Evolutionary conservation across 1,140 invertebrate species (phyloP).

Genomic region (Tachypleus tridentatus): DNA sequence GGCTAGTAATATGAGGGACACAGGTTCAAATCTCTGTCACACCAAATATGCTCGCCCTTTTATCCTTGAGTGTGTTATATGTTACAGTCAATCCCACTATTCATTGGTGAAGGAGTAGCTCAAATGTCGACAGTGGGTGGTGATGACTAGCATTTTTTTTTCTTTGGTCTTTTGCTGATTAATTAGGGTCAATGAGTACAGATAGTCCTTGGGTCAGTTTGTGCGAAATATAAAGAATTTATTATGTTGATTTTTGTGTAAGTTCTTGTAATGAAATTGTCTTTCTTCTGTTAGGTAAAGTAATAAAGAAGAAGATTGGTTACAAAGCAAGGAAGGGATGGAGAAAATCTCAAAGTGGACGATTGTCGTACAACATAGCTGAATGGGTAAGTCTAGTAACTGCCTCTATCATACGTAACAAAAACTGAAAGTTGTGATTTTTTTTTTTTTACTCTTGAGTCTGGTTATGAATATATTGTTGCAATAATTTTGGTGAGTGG

Average conservation of each 20-base stretch:
- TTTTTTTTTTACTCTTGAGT: background rate
- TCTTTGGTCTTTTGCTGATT: background rate
- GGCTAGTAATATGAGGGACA: too few relatives aligned
- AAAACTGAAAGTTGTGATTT: background rate
- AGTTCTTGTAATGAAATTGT: background rate
- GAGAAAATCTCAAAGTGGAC: slow-evolving; percentile 26
- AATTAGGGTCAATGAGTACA: background rate
- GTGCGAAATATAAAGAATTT: background rate
- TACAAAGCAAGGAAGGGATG: slow-evolving; percentile 27
- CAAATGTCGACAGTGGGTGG: background rate
- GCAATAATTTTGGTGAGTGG: background rate
- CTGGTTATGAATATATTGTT: background rate
- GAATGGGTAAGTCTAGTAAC: slow-evolving; percentile 28
- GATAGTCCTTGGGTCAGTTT: background rate
- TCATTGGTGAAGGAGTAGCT: background rate
- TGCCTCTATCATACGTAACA: background rate
- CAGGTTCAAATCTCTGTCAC: too few relatives aligned
- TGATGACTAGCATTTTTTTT: slow-evolving; percentile 2
- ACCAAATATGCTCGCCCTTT: too few relatives aligned
- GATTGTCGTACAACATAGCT: slow-evolving; percentile 25
- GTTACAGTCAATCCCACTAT: background rate
- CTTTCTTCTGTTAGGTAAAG: background rate
- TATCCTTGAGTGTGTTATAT: too few relatives aligned
- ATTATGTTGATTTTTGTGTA: too few relatives aligned
- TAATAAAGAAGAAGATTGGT: slow-evolving; percentile 24